Base-by-base conservation (phyloP, 2,113 vertebrate genomes). In the Platysternon megacephalum region DNA sequence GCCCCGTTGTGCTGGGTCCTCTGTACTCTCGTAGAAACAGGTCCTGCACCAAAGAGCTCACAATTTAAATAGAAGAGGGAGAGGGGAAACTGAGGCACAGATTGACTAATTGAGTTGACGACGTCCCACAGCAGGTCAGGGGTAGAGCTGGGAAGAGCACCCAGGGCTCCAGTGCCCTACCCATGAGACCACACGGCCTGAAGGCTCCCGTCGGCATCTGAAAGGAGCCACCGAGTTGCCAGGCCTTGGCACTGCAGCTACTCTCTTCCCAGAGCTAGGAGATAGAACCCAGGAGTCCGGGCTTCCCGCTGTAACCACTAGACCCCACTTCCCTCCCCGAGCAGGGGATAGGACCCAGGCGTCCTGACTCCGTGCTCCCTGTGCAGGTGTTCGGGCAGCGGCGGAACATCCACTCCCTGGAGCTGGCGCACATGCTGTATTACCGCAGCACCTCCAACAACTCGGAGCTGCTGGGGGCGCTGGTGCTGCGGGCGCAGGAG, bases 381-480 rank as follows among this genome's bases (percentile, higher is more conserved):
- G 29, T 44, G 35, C 91, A 98, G 98, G 96, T 97, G 89, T 98
- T 98, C 24, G 93, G 97, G 28, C 98, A 98, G 93, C 94, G 92
- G 32, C 96, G 98, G 76, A 98, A 97, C 28, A 86, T 80, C 19
- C 97, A 98, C 84, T 97, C 98, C 9, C 97, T 98, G 52, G 98
- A 98, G 88, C 93, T 98, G 93, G 97, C 98, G 11, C 98, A 98
- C 92, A 98, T 98, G 98, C 92, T 98, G 5, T 98, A 98, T 93
- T 98, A 95, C 79, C 97, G 97, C 78, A 98, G 98, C 87, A 98
- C 98, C 2, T 98, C 98, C 94, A 98, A 98, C 95, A 98, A 98
- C 82, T 96, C 97, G 0, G 98, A 98, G 78, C 95, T 98, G 79
- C 97, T 98, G 85, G 97, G 93, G 2, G 97, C 97, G 17, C 95